Percentiles rank a stretch among this genome's conserved stretches.
Conservation (phyloP, 92 coral and sea anemone genomes). For the Pocillopora grandis region DNA sequence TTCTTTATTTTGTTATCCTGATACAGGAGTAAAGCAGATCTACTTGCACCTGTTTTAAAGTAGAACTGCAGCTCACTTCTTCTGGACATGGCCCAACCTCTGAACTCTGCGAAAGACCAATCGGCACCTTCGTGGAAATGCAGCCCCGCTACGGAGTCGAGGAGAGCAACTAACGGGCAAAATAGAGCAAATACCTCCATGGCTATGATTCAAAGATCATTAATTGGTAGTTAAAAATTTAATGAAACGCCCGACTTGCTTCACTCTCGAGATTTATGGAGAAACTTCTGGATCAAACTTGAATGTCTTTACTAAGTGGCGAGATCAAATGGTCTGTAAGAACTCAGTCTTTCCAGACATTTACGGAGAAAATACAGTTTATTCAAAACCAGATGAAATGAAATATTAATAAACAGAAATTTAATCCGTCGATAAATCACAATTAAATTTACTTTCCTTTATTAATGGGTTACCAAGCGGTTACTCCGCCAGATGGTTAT, state of each 20-base stretch:
- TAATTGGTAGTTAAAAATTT: neutral
- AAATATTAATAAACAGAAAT: slow-evolving; percentile 14
- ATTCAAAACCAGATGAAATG: slow-evolving; percentile 2
- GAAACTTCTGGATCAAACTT: neutral
- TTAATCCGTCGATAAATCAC: slow-evolving; percentile 19
- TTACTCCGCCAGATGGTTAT: slow-evolving; percentile 6
- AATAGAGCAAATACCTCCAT: neutral
- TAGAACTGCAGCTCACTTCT: slow-evolving; percentile 56
- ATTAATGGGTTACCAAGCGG: neutral
- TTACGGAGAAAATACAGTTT: neutral
- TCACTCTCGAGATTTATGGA: neutral
- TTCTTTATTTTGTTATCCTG: slow-evolving; percentile 54
- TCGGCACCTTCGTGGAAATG: neutral
- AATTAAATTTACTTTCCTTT: slow-evolving; percentile 7
- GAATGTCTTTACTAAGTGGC: neutral
- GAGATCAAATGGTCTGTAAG: neutral
- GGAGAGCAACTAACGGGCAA: slow-evolving; percentile 14
- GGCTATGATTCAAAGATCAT: no score
- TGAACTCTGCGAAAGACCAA: slow-evolving; percentile 59
- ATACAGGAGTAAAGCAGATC: slow-evolving; percentile 54
- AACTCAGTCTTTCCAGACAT: neutral
- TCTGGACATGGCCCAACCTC: slow-evolving; percentile 58
- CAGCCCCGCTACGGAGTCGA: slow-evolving; percentile 27
- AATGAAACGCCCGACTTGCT: neutral
- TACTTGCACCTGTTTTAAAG: slow-evolving; percentile 49